Conservation (phyloP, 1,140 invertebrate species). For the Mya arenaria region DNA sequence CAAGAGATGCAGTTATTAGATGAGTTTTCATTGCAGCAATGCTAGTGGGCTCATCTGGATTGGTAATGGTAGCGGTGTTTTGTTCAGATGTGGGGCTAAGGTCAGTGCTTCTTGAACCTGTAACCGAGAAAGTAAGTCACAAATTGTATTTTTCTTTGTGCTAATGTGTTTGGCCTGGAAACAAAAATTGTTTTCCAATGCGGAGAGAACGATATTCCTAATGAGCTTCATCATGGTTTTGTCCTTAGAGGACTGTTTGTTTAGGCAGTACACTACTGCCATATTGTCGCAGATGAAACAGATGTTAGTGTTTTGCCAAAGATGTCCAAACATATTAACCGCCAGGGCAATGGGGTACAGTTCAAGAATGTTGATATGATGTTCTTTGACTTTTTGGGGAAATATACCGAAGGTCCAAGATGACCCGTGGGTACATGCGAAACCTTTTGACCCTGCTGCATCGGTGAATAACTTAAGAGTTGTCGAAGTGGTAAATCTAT, state of each 20-base stretch:
- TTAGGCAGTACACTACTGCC: background rate
- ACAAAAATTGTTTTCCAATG: constrained; percentile 2
- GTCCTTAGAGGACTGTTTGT: constrained; percentile 34
- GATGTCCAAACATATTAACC: background rate
- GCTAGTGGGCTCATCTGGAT: background rate
- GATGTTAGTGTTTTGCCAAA: background rate
- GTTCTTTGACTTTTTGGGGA: background rate
- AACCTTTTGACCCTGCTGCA: constrained; percentile 13
- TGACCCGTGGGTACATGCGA: background rate
- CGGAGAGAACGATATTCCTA: constrained; percentile 3
- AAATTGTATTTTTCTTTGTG: background rate
- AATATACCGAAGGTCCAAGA: background rate
- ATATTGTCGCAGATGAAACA: constrained; percentile 7
- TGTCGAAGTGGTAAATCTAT: background rate
- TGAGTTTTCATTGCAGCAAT: background rate
- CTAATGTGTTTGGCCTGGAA: constrained; percentile 1
- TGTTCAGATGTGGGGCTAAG: constrained; percentile 26
- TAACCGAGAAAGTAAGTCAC: constrained; percentile 28
- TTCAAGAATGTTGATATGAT: constrained; percentile 23
- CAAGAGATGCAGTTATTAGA: background rate
- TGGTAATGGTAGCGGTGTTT: background rate
- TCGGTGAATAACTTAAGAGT: constrained; percentile 2
- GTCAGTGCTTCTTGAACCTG: constrained; percentile 4
- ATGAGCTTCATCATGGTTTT: constrained; percentile 27
- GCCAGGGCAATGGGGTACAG: constrained; percentile 24